Evolutionary conservation across 2,797 vertebrate species (phyloP).

Genomic region (Alfaro cultratus): DNA sequence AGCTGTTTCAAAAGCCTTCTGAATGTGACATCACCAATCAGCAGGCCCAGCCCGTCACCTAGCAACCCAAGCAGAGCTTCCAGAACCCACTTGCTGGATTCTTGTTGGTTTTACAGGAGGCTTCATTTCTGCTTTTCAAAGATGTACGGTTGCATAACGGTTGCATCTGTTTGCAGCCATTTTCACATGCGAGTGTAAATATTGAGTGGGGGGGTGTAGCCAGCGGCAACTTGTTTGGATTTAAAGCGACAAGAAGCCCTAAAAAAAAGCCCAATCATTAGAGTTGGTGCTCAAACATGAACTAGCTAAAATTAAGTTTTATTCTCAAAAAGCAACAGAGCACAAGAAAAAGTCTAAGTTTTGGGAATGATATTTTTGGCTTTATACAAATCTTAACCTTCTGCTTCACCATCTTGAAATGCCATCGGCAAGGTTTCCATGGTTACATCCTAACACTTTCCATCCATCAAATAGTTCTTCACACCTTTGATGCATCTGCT

Average conservation of each 20-base stretch:
- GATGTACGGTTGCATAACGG: too few species aligned
- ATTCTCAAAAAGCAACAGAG: neutral
- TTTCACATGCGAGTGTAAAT: too few species aligned
- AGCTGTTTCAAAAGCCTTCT: too few species aligned
- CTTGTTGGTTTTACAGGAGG: too few species aligned
- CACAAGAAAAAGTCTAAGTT: neutral
- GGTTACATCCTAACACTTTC: neutral
- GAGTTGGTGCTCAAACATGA: neutral
- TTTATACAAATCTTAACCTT: neutral
- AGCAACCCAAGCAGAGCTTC: too few species aligned
- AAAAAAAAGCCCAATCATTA: neutral
- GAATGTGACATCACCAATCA: too few species aligned
- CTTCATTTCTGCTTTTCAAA: too few species aligned
- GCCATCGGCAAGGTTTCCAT: neutral
- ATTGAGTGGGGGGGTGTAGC: too few species aligned
- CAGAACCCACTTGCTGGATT: too few species aligned
- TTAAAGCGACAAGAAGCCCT: neutral
- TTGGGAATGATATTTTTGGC: neutral
- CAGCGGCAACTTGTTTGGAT: too few species aligned
- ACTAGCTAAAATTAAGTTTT: neutral
- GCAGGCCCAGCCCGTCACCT: too few species aligned
- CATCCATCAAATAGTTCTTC: neutral
- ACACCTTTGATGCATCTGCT: neutral
- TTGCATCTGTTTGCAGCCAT: too few species aligned
- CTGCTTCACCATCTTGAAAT: neutral